phyloP scores from a whole-genome alignment of 2,113 vertebrate species.

The Oreochromis aureus region DNA sequence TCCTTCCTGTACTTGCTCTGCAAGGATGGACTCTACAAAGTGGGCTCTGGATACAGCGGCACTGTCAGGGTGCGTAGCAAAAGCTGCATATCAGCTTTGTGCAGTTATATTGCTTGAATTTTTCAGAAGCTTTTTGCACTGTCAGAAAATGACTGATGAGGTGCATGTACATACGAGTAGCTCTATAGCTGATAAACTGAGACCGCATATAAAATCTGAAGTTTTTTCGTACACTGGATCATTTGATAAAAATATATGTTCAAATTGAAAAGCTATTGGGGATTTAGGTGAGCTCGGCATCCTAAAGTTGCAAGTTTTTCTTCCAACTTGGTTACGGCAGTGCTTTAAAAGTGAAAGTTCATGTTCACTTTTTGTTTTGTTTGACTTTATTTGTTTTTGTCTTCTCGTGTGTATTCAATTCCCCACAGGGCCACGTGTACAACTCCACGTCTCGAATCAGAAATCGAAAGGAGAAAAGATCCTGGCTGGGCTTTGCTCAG shows the following conservation, averaged over 20 bases:
- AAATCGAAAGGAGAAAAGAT: slow-evolving; percentile 94
- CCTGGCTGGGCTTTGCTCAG: slow-evolving; percentile 98
- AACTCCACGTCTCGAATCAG: slow-evolving; percentile 97
- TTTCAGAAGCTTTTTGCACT: background rate
- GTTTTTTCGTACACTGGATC: background rate
- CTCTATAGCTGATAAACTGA: background rate
- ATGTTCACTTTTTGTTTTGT: background rate
- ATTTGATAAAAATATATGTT: background rate
- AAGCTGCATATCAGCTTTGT: background rate
- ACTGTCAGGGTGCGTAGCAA: slow-evolving; percentile 86
- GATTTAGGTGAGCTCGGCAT: background rate
- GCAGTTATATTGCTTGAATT: background rate
- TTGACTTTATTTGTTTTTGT: background rate
- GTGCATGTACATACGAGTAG: background rate
- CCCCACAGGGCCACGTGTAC: slow-evolving; percentile 93
- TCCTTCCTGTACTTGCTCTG: slow-evolving; percentile 97
- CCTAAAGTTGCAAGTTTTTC: background rate
- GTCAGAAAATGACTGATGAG: background rate
- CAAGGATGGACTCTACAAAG: slow-evolving; percentile 98
- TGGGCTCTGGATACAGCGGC: slow-evolving; percentile 97
- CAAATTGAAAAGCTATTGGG: background rate
- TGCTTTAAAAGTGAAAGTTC: background rate
- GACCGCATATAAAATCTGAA: too few relatives aligned
- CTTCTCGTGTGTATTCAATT: background rate
- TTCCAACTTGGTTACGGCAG: background rate